Percentiles rank a stretch among this genome's conserved stretches.
phyloP scores from a whole-genome alignment of 2,113 vertebrate species.

The Oreochromis aureus region DNA sequence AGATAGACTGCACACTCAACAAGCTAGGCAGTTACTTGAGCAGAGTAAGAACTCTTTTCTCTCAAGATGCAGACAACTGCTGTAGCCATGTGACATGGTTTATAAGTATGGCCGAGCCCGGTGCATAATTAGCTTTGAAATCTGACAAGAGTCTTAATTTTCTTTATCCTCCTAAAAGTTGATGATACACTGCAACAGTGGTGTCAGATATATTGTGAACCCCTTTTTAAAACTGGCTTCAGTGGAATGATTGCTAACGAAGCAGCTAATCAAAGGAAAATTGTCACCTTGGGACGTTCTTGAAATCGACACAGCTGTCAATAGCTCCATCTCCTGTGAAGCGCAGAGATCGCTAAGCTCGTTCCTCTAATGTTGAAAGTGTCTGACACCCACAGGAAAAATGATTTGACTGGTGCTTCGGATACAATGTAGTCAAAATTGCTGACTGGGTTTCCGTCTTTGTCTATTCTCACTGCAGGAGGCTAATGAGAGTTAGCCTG shows the following conservation, averaged over 20 bases:
- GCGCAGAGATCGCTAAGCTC: neutral
- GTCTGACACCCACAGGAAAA: neutral
- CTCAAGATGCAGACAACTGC: neutral
- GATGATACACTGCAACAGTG: neutral
- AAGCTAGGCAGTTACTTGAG: neutral
- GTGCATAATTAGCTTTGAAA: neutral
- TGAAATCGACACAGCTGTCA: neutral
- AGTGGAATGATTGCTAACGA: neutral
- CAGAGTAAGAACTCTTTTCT: neutral
- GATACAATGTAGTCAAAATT: neutral
- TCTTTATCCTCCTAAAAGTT: neutral
- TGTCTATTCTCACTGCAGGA: neutral
- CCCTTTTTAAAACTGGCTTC: neutral
- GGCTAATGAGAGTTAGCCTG: neutral
- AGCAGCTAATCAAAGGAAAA: neutral
- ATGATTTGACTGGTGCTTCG: neutral
- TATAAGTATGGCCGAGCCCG: neutral
- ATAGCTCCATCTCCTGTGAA: neutral
- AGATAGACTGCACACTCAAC: neutral
- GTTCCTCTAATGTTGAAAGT: neutral
- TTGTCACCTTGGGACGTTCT: neutral
- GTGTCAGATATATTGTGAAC: rapidly evolving
- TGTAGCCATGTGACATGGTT: neutral
- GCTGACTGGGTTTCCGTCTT: neutral
- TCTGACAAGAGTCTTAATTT: neutral